A percentile compares a stretch with the other conserved stretches of the same genome.
Evolutionary conservation across 35 echinoderm and acorn worm species (phyloP).

Genomic region (Eucidaris tribuloides): DNA sequence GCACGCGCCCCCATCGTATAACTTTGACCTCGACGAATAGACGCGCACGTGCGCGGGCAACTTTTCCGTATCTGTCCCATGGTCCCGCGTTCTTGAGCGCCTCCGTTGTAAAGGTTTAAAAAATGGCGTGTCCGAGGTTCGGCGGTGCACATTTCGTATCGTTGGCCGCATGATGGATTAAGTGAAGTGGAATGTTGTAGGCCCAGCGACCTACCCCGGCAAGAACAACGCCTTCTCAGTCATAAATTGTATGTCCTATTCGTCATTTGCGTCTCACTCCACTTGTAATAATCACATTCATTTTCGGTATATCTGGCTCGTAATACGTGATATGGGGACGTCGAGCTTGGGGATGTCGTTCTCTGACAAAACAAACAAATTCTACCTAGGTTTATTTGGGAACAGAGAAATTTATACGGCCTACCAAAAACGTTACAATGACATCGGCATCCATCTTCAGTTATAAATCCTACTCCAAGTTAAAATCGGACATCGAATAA

Average conservation of each 20-base stretch:
- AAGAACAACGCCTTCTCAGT: conserved; percentile 92
- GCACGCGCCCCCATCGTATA: neutral
- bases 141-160: conserved; percentile 34
- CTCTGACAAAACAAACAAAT: neutral
- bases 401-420: neutral
- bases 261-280: conserved; percentile 49
- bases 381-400: neutral
- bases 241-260: conserved; percentile 85
- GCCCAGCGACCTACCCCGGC: conserved; percentile 51
- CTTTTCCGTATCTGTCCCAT: conserved; percentile 3
- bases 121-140: conserved; percentile 67
- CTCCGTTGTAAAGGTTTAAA: conserved; percentile 41
- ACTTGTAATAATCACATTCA: conserved; percentile 74
- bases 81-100: neutral
- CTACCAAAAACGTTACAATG: neutral
- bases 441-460: no score
- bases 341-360: conserved; percentile 39
- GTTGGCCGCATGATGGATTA: conserved; percentile 79
- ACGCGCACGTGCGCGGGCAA: neutral
- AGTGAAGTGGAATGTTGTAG: conserved; percentile 79
- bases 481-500: no score
- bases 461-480: no score
- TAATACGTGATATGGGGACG: conserved; percentile 59
- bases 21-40: neutral
- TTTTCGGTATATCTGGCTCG: conserved; percentile 1